These are phyloP conservation scores for Pseudochirops corinnae DNA, from an alignment of 2,797 vertebrate genomes.

Conservation along the genomic window DNA sequence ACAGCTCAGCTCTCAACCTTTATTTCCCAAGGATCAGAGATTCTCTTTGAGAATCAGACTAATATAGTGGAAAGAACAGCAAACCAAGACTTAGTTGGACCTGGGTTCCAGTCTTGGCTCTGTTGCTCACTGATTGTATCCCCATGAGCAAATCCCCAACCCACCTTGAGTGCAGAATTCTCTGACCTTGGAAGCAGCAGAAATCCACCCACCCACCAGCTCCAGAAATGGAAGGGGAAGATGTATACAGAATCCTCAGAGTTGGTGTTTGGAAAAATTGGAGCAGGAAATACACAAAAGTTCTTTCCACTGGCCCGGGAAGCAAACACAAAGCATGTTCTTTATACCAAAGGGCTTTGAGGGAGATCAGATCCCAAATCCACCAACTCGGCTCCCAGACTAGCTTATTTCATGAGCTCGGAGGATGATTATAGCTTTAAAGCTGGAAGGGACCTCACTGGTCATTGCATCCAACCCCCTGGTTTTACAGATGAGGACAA, in stretches of 20 bases:
- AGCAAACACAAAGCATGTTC: background rate
- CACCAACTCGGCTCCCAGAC: background rate
- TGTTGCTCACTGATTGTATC: background rate
- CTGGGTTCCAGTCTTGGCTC: background rate
- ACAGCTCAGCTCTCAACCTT: background rate
- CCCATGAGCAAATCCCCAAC: background rate
- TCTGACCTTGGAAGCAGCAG: too few species aligned
- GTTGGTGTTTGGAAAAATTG: background rate
- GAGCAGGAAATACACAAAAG: background rate
- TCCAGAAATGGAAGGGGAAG: background rate
- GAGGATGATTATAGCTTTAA: background rate
- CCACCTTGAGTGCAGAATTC: background rate
- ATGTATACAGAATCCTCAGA: background rate
- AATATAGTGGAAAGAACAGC: background rate
- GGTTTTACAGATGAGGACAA: background rate
- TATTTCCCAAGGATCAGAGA: background rate
- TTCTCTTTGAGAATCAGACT: background rate
- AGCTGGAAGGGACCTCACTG: background rate
- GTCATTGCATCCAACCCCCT: background rate
- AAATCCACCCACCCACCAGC: background rate
- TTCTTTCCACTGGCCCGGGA: background rate
- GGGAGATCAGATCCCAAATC: background rate
- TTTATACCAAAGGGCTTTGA: background rate
- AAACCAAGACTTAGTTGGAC: background rate
- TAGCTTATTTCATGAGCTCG: background rate